Base-by-base conservation (phyloP, 1,140 invertebrate species). In the Dryas iulia region DNA sequence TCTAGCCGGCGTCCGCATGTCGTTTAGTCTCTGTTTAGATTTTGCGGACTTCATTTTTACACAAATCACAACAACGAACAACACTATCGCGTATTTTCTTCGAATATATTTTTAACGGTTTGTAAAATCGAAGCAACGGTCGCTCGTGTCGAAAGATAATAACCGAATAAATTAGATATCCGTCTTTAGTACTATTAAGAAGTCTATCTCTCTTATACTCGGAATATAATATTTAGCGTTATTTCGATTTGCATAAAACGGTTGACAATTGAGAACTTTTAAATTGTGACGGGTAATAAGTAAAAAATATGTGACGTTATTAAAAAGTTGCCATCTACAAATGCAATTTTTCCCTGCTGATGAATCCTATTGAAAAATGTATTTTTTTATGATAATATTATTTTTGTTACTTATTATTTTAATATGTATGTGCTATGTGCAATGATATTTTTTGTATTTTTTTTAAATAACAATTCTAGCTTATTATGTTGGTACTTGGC, bases 1-100 rank as follows among this genome's bases (percentile, higher is more conserved):
- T 68, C 89, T 76, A 61, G 87, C 78, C 33, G 87, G 89, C 25
- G 89, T 90, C 26, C 87, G 82, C 71, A 91, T 81, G 30, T 91
- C 87, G 67, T 89, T 91, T 39, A 91, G 30, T 70, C 74, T 82
- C 28, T 79, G 82, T 86, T 90, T 91, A 12, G 89, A 91, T 80
- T 87, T 91, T 11, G 87, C 86, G 0, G 89, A 88, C 68, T 82
- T 90, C 89, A 90, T 91, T 79, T 80, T 73, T 35, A 61, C 63
- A 61, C 59, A 69, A 75, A 59, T 69, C 73, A 77, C 53, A 71
- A 68, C 23, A 67, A 66, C 21, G 18, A 18, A 10, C 10, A 47
- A 69, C 58, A 66, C 70, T 67, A 67, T 58, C 28, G 56, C 61
- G 33, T 60, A 70, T 71, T 66, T 64, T 72, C 72, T 58, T 78